phyloP scores from a whole-genome alignment of 1,140 invertebrate species.

The Meloidogyne floridensis region DNA sequence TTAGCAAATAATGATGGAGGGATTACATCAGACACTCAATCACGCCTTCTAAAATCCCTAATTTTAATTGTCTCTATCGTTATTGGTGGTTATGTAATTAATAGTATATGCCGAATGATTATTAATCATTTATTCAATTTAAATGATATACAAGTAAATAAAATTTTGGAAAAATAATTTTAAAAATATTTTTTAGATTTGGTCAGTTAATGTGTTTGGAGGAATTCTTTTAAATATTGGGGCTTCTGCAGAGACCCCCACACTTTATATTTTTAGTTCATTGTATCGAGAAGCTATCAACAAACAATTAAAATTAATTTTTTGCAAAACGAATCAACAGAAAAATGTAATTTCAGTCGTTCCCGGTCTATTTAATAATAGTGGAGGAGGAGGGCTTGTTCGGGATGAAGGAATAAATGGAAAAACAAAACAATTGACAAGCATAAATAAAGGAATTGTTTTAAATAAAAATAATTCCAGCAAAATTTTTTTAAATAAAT shows the following conservation, averaged over 20 bases:
- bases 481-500: too few relatives aligned
- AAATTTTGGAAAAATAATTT: neutral
- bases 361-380: too few relatives aligned
- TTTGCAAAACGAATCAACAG: too few relatives aligned
- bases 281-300: neutral
- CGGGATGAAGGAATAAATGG: too few relatives aligned
- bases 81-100: neutral
- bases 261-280: neutral
- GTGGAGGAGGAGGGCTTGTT: too few relatives aligned
- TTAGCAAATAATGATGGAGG: neutral
- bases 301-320: neutral
- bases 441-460: too few relatives aligned
- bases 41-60: neutral
- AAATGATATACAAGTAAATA: neutral
- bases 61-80: neutral
- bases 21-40: neutral
- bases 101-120: neutral
- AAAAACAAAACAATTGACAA: too few relatives aligned
- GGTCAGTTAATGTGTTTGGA: neutral
- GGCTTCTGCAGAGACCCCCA: too few relatives aligned
- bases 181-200: neutral
- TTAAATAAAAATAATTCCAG: too few relatives aligned
- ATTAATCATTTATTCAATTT: neutral
- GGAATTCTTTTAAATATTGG: neutral
- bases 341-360: too few relatives aligned